phyloP scores from a whole-genome alignment of 1,140 invertebrate genomes.

The Micrasema minimum region DNA sequence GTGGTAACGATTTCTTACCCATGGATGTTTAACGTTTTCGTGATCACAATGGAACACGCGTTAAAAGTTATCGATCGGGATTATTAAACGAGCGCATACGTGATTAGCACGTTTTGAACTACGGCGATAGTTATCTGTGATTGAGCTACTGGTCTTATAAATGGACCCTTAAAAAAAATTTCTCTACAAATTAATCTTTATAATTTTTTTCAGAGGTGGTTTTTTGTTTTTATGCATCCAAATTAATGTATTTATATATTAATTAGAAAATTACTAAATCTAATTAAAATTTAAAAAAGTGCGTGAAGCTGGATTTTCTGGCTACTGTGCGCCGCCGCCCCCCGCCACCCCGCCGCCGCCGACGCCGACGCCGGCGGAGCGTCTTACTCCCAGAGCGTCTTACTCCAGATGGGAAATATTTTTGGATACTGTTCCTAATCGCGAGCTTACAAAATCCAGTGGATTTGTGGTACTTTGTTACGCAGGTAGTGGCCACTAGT shows the following conservation, averaged over 20 bases:
- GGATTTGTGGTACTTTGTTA: slow-evolving; percentile 6
- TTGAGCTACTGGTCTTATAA: too few relatives aligned
- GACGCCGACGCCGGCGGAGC: slow-evolving; percentile 12
- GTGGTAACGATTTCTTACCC: too few relatives aligned
- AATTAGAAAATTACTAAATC: not conserved
- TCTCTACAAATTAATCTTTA: not conserved
- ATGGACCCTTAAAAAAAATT: not conserved
- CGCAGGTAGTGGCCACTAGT: too few relatives aligned
- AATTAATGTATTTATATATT: not conserved
- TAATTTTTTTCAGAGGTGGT: not conserved
- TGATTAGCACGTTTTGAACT: too few relatives aligned
- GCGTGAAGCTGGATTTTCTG: not conserved
- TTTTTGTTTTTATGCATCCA: not conserved
- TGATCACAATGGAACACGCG: too few relatives aligned
- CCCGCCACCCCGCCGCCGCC: not conserved
- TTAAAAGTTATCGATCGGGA: too few relatives aligned
- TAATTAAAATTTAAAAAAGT: not conserved
- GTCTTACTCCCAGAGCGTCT: slow-evolving; percentile 13
- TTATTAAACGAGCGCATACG: too few relatives aligned
- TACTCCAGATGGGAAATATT: slow-evolving; percentile 33
- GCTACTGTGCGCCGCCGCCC: not conserved
- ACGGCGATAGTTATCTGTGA: too few relatives aligned
- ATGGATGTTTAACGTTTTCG: too few relatives aligned
- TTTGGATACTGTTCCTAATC: slow-evolving; percentile 20
- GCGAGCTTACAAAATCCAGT: not conserved